A percentile compares a stretch with the other conserved stretches of the same genome.
Evolutionary conservation across 2,113 vertebrate genomes (phyloP).

Genomic region (Microtus ochrogaster): DNA sequence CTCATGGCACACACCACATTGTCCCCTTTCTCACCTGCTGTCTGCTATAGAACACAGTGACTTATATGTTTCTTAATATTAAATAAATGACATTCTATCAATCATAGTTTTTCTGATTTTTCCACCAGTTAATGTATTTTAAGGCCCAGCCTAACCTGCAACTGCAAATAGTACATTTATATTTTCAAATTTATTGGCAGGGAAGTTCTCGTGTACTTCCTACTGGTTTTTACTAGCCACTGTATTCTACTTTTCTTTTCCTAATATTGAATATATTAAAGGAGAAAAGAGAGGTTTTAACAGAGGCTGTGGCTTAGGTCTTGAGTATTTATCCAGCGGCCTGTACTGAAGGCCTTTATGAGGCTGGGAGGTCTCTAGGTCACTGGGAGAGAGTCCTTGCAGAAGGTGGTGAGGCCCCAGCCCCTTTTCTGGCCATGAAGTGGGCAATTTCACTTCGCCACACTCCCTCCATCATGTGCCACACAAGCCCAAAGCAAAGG

Average conservation of each 20-base stretch:
- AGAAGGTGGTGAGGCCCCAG: background rate
- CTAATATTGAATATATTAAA: background rate
- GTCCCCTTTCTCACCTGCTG: too few species aligned
- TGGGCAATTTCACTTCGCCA: background rate
- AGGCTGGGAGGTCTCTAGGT: background rate
- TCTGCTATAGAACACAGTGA: background rate
- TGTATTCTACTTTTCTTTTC: background rate
- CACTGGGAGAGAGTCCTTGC: background rate
- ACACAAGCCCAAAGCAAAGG: background rate
- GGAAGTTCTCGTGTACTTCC: background rate
- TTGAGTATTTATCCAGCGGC: background rate
- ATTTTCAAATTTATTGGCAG: background rate
- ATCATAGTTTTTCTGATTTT: background rate
- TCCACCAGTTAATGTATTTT: background rate
- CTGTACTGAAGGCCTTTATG: background rate
- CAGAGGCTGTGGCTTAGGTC: background rate
- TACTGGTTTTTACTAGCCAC: background rate
- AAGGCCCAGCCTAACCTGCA: background rate
- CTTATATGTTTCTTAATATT: background rate
- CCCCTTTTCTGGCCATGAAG: background rate
- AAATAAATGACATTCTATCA: background rate
- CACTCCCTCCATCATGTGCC: background rate
- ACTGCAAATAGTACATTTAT: too few species aligned
- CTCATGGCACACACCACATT: background rate
- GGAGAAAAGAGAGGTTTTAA: background rate